Percentiles rank a stretch among this genome's conserved stretches.
phyloP scores from a whole-genome alignment of 2,797 vertebrate species.

The Mus caroli region DNA sequence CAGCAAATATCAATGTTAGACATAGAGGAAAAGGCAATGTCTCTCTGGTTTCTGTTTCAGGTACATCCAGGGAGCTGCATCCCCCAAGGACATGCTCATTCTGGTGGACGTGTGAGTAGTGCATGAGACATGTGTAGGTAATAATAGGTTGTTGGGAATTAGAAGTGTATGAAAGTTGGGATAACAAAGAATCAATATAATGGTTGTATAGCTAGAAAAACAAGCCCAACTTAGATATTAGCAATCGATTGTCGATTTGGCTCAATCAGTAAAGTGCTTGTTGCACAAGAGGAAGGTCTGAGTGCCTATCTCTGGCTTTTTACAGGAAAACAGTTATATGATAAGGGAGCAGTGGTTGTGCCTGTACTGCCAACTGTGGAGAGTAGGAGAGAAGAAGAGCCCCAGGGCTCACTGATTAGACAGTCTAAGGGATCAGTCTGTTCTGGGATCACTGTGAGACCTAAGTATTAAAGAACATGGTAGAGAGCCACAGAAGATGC shows the following conservation, averaged over 20 bases:
- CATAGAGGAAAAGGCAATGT: background rate
- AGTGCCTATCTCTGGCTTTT: background rate
- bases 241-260: background rate
- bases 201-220: background rate
- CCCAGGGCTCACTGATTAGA: background rate
- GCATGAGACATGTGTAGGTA: background rate
- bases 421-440: background rate
- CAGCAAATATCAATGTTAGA: background rate
- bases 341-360: background rate
- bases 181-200: background rate
- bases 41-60: conserved; percentile 88
- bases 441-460: background rate
- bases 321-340: background rate
- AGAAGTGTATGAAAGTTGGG: background rate
- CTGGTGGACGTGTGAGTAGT: conserved; percentile 98
- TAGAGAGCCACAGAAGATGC: too few relatives aligned
- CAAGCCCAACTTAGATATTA: background rate
- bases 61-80: conserved; percentile 99
- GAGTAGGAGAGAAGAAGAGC: background rate
- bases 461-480: background rate
- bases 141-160: background rate
- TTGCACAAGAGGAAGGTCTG: background rate
- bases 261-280: background rate
- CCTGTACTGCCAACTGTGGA: background rate
- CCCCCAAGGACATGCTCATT: conserved; percentile 99